A percentile compares a stretch with the other conserved stretches of the same genome.
These are phyloP conservation scores for Sorex araneus DNA, from an alignment of 2,113 vertebrate species.

Conservation along the genomic window DNA sequence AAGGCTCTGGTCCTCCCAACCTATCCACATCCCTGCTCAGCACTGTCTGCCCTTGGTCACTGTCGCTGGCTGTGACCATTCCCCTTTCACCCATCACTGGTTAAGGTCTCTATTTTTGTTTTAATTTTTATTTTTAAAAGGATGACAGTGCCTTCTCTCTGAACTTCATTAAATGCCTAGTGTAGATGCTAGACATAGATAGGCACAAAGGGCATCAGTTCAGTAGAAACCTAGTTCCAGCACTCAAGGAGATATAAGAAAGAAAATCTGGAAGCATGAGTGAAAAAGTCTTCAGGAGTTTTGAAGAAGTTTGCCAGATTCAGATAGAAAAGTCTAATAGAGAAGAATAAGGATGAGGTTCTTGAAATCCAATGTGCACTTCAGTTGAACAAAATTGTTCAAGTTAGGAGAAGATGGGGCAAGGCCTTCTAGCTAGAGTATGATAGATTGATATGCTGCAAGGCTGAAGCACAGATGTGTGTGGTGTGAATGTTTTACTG, in stretches of 20 bases:
- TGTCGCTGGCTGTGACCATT: too few species aligned
- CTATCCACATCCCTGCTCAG: too few species aligned
- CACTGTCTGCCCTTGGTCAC: too few species aligned
- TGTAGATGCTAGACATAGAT: not conserved
- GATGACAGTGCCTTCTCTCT: too few species aligned
- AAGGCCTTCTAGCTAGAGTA: not conserved
- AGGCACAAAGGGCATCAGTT: not conserved
- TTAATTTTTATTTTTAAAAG: too few species aligned
- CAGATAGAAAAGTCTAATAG: not conserved
- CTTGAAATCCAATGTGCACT: not conserved
- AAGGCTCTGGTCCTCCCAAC: too few species aligned
- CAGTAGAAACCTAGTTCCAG: not conserved
- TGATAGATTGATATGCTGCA: not conserved
- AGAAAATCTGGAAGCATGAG: not conserved
- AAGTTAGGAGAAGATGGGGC: not conserved
- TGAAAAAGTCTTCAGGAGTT: not conserved
- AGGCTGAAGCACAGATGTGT: not conserved
- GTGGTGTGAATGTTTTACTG: not conserved
- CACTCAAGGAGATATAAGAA: not conserved
- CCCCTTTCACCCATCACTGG: too few species aligned
- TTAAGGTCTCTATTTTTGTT: too few species aligned
- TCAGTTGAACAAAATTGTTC: not conserved
- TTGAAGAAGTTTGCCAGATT: not conserved
- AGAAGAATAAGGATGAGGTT: not conserved
- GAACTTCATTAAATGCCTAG: not conserved